Conservation (phyloP, 2,113 vertebrate genomes). For the Rhipidura dahli region DNA sequence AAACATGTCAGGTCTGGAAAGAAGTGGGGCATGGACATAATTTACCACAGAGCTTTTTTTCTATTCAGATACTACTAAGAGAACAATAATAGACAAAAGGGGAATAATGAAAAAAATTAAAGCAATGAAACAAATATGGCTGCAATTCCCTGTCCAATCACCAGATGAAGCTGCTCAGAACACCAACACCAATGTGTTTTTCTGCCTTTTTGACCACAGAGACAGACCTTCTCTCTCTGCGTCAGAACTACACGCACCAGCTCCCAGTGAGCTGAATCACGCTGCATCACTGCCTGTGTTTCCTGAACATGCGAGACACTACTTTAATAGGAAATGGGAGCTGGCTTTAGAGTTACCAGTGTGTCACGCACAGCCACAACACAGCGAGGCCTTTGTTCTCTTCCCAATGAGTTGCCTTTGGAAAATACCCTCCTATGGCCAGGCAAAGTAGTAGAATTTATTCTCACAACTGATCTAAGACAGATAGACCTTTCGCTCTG, state of each 20-base stretch:
- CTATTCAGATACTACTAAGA: neutral
- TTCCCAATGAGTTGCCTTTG: neutral
- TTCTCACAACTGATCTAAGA: neutral
- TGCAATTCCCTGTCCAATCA: neutral
- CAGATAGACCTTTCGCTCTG: neutral
- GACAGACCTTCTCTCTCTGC: neutral
- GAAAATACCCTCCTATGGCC: neutral
- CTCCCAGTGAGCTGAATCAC: neutral
- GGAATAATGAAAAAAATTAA: neutral
- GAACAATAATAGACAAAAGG: slow-evolving; percentile 1
- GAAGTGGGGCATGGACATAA: neutral
- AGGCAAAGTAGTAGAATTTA: neutral
- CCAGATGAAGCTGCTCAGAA: slow-evolving; percentile 34
- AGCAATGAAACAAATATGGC: neutral
- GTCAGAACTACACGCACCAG: neutral
- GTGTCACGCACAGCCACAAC: neutral
- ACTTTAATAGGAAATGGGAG: slow-evolving; percentile 50
- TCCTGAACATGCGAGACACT: neutral
- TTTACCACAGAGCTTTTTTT: neutral
- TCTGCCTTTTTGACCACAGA: neutral
- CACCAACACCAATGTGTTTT: neutral
- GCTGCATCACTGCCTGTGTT: neutral
- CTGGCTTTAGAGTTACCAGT: neutral
- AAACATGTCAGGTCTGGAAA: slow-evolving; percentile 42
- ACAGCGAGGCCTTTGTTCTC: neutral